Evolutionary conservation across 1,140 invertebrate species (phyloP), one percentile per base, ranked within the genome.

Genomic region (Manduca sexta): DNA sequence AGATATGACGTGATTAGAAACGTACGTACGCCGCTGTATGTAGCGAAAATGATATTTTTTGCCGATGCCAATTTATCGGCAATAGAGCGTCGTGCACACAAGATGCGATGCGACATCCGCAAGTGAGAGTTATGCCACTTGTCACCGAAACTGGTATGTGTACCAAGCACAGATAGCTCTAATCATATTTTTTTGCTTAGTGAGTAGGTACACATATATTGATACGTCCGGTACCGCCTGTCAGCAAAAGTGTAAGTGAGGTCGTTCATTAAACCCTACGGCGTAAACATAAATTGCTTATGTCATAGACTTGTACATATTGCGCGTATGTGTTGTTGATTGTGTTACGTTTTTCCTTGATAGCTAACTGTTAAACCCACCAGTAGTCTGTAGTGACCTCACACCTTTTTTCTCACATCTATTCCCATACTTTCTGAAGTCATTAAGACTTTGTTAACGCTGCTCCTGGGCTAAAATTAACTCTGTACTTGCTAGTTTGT

Each of bases 1-100:
- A 80, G 77, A 74, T 84, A 72, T 81, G 66, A 76, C 78, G 64
- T 64, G 66, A 78, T 79, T 84, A 84, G 81, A 84, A 84, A 84
- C 69, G 56, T 53, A 58, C 49, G 64, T 62, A 60, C 60, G 64
- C 69, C 68, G 58, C 34, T 56, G 60, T 66, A 69, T 42, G 21
- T 64, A 73, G 75, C 66, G 74, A 78, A 81, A 81, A 81, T 84
- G 47, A 75, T 80, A 69, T 82, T 82, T 84, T 75, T 84, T 83
- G 80, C 69, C 52, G 59, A 41, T 74, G 73, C 72, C 74, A 79
- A 77, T 78, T 74, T 73, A 74, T 80, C 55, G 63, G 71, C 69
- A 73, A 78, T 74, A 73, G 69, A 70, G 60, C 69, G 69, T 69
- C 64, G 65, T 54, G 62, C 61, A 57, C 65, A 64, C 64, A 68